Evolutionary conservation across 2,888 invertebrate genomes (phyloP).

Genomic region (Netelia melanura): DNA sequence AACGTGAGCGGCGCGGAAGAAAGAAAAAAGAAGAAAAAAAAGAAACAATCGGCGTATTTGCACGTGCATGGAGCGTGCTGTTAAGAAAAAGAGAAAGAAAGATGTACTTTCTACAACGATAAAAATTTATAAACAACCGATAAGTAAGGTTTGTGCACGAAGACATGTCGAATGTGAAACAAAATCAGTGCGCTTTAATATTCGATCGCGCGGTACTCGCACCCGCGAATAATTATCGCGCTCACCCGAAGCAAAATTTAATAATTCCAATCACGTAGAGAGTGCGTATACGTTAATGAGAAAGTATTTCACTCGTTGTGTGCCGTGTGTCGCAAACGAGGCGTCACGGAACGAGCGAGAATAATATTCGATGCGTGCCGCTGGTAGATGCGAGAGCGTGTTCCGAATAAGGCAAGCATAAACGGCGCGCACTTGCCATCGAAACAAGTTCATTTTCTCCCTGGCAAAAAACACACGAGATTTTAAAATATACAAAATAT

Average conservation of each 20-base stretch:
- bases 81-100: neutral
- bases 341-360: neutral
- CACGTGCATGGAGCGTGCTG: neutral
- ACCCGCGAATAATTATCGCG: constrained; percentile 20
- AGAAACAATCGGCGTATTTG: constrained; percentile 4
- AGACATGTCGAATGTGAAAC: no score
- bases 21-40: neutral
- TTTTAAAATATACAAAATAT: no score
- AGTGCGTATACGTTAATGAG: constrained; percentile 43
- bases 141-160: no score
- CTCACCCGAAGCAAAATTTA: neutral
- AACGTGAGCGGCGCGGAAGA: neutral
- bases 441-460: neutral
- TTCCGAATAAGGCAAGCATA: constrained; percentile 40
- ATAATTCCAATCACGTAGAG: constrained; percentile 60
- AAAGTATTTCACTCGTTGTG: constrained; percentile 61
- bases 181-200: no score
- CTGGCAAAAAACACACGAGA: no score
- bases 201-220: neutral
- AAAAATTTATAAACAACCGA: constrained; percentile 28
- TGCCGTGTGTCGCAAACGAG: constrained; percentile 20
- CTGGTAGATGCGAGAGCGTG: constrained; percentile 29
- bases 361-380: constrained; percentile 20
- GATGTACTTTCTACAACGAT: constrained; percentile 50
- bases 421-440: constrained; percentile 25